phyloP scores from a whole-genome alignment of 2,888 invertebrate species.

The Dendrolimus pini region DNA sequence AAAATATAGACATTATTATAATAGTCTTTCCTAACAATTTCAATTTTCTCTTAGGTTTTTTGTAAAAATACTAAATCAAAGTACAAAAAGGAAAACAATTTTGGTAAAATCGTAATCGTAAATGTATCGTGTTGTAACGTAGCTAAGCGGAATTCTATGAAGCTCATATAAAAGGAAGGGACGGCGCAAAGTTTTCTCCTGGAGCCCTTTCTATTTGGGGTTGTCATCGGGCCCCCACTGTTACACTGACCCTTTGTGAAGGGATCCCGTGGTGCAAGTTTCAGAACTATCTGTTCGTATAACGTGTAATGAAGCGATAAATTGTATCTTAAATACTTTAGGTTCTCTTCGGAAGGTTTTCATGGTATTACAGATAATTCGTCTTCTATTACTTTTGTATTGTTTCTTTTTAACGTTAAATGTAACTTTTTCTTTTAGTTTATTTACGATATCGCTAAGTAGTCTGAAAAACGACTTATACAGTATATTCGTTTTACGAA shows the following conservation, averaged over 20 bases:
- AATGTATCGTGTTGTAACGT: constrained; percentile 34
- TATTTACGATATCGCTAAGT: no score
- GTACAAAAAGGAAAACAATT: background rate
- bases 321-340: constrained; percentile 9
- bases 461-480: no score
- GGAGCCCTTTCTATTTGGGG: constrained; percentile 66
- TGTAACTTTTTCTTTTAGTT: background rate
- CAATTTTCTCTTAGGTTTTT: no score
- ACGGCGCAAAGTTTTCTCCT: constrained; percentile 41
- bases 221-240: constrained; percentile 62
- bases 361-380: background rate
- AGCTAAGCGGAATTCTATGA: constrained; percentile 57
- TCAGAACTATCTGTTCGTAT: constrained; percentile 15
- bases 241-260: constrained; percentile 54
- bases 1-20: no score
- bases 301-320: constrained; percentile 3
- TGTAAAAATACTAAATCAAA: background rate
- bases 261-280: constrained; percentile 37
- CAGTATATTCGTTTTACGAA: no score
- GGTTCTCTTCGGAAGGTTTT: constrained; percentile 5
- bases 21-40: no score
- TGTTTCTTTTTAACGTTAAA: background rate
- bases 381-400: background rate
- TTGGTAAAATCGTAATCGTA: constrained; percentile 25
- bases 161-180: constrained; percentile 47